phyloP scores from a whole-genome alignment of 2,113 vertebrate species.

The Brachyhypopomus occidentalis region DNA sequence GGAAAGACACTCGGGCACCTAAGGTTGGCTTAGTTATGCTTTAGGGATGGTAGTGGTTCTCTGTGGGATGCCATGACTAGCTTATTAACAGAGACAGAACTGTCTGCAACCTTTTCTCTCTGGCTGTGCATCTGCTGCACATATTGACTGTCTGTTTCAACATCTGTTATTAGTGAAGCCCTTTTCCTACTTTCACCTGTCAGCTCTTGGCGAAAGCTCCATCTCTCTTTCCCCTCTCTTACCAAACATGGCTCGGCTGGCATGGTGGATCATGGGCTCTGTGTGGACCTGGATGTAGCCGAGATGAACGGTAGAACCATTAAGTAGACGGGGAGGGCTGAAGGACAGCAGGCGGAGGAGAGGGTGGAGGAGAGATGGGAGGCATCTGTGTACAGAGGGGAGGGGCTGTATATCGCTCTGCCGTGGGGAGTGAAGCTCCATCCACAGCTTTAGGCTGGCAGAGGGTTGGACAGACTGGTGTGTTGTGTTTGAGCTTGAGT shows the following conservation, averaged over 20 bases:
- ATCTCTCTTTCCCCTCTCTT: slow-evolving; percentile 2
- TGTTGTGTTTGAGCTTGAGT: slow-evolving; percentile 57
- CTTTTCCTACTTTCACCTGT: slow-evolving; percentile 13
- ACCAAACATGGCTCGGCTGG: slow-evolving; percentile 1
- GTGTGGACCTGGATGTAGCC: slow-evolving; percentile 17
- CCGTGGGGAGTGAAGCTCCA: slow-evolving; percentile 8
- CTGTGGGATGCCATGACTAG: slow-evolving; percentile 7
- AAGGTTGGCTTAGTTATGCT: neutral
- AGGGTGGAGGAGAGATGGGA: neutral
- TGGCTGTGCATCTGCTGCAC: neutral
- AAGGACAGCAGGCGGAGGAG: neutral
- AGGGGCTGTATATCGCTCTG: neutral
- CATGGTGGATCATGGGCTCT: slow-evolving; percentile 27
- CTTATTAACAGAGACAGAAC: neutral
- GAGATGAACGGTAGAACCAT: slow-evolving; percentile 61
- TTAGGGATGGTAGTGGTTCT: slow-evolving; percentile 19
- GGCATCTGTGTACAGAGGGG: too few species aligned
- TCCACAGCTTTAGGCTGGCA: neutral
- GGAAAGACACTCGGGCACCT: neutral
- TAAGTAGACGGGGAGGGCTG: slow-evolving; percentile 49
- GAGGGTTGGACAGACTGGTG: slow-evolving; percentile 59
- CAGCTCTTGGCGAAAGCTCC: neutral
- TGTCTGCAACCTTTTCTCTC: neutral
- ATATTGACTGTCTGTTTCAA: neutral
- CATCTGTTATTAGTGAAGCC: slow-evolving; percentile 1